Percentiles rank a stretch among this genome's conserved stretches.
Conservation (phyloP, 2,113 vertebrate genomes). For the Nicator chloris region DNA sequence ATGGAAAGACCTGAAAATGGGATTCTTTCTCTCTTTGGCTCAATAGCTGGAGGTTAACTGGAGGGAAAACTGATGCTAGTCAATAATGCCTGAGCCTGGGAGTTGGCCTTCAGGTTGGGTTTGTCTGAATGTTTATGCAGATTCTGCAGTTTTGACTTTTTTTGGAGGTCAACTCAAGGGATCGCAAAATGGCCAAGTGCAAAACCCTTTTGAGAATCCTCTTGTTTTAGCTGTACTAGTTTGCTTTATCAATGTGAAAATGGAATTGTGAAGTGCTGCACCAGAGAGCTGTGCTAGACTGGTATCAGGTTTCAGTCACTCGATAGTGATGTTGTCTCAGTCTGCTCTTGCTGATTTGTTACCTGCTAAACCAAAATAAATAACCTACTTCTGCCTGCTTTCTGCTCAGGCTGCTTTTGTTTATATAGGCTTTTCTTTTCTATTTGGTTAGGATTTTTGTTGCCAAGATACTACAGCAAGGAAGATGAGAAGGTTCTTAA, state of each 20-base stretch:
- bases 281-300: not conserved
- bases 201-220: not conserved
- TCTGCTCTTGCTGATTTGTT: not conserved
- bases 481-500: slow-evolving; percentile 93
- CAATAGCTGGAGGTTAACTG: not conserved
- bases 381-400: slow-evolving; percentile 18
- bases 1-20: slow-evolving; percentile 28
- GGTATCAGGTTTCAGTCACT: slow-evolving; percentile 29
- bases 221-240: not conserved
- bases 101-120: not conserved
- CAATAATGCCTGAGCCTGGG: not conserved
- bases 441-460: slow-evolving; percentile 26
- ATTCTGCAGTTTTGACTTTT: not conserved
- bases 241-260: not conserved
- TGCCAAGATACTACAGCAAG: slow-evolving; percentile 26
- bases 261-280: not conserved
- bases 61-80: slow-evolving; percentile 3
- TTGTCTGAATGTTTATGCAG: not conserved
- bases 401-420: not conserved
- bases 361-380: slow-evolving; percentile 16
- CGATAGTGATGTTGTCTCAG: not conserved
- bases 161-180: not conserved
- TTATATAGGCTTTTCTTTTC: not conserved
- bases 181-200: not conserved
- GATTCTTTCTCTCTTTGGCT: not conserved